phyloP scores from a whole-genome alignment of 2,797 vertebrate genomes.

The Sternarchorhynchus goeldii region DNA sequence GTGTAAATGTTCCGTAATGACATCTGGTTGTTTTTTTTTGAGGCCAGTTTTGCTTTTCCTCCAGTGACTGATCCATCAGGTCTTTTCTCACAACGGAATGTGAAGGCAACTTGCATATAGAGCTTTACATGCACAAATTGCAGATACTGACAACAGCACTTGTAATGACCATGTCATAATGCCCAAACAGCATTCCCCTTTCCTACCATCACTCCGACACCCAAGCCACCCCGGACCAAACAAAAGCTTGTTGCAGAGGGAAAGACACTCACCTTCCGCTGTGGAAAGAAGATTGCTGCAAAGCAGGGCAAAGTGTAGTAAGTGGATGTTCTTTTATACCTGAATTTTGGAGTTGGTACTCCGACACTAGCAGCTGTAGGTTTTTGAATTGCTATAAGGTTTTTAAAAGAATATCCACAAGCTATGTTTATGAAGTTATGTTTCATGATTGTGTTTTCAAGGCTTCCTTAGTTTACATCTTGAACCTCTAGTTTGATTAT shows the following conservation, averaged over 20 bases:
- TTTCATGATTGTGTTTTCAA: too few species aligned
- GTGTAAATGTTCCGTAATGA: slow-evolving; percentile 47
- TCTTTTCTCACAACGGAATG: neutral
- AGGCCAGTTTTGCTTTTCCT: neutral
- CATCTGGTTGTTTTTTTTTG: slow-evolving; percentile 2
- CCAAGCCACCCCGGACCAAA: slow-evolving; percentile 86
- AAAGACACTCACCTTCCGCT: slow-evolving; percentile 92
- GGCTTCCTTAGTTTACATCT: too few species aligned
- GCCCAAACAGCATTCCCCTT: slow-evolving; percentile 87
- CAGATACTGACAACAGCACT: neutral
- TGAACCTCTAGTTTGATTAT: neutral
- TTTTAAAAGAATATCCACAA: too few species aligned
- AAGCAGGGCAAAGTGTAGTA: slow-evolving; percentile 96
- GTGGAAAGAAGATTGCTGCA: slow-evolving; percentile 92
- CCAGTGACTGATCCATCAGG: neutral
- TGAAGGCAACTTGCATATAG: neutral
- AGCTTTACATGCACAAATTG: neutral
- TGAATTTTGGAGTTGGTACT: too few species aligned
- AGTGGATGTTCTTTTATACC: slow-evolving; percentile 67
- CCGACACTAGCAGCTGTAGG: too few species aligned
- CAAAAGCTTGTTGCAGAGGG: slow-evolving; percentile 89
- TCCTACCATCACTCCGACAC: slow-evolving; percentile 83
- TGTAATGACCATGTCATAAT: slow-evolving; percentile 13
- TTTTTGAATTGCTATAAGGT: too few species aligned
- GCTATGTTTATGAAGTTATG: too few species aligned